Percentiles rank a stretch among this genome's conserved stretches.
Conservation (phyloP, 1,140 invertebrate genomes). For the Psilanteris sp. region DNA sequence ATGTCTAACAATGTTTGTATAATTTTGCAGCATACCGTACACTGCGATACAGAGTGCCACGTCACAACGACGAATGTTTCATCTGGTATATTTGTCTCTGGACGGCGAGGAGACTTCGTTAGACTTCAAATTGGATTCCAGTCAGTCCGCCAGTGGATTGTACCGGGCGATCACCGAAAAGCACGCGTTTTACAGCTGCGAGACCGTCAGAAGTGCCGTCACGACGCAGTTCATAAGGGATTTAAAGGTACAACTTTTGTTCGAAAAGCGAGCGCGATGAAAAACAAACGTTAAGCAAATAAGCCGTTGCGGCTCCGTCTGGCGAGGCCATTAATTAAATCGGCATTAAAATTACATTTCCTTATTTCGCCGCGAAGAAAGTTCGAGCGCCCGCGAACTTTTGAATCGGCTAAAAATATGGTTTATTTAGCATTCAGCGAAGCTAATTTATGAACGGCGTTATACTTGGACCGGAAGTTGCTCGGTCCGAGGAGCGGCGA, state of each 20-base stretch:
- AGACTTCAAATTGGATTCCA: slow-evolving; percentile 89
- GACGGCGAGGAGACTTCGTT: slow-evolving; percentile 85
- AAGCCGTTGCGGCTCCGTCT: not conserved
- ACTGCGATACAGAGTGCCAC: slow-evolving; percentile 90
- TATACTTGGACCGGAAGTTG: not conserved
- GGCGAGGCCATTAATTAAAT: slow-evolving; percentile 2
- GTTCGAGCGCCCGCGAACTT: not conserved
- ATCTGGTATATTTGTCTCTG: slow-evolving; percentile 86
- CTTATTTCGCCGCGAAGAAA: not conserved
- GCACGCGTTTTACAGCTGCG: slow-evolving; percentile 94
- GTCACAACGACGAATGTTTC: slow-evolving; percentile 86
- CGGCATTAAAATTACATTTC: slow-evolving; percentile 22
- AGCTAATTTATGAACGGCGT: slow-evolving; percentile 68
- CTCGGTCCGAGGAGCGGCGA: too few relatives aligned
- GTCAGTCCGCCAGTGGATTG: slow-evolving; percentile 87
- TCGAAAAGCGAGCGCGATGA: too few relatives aligned
- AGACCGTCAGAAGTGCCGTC: slow-evolving; percentile 91
- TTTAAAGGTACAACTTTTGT: slow-evolving; percentile 87
- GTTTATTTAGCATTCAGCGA: slow-evolving; percentile 93
- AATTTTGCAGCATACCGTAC: slow-evolving; percentile 87
- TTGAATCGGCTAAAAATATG: slow-evolving; percentile 82
- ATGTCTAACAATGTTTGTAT: slow-evolving; percentile 9
- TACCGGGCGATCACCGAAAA: slow-evolving; percentile 94
- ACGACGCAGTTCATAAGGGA: slow-evolving; percentile 93
- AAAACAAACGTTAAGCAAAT: not conserved